Evolutionary conservation across 23 tunicate genomes (phyloP), one percentile per base, ranked within the genome.

Genomic region (Clavelina lepadiformis): DNA sequence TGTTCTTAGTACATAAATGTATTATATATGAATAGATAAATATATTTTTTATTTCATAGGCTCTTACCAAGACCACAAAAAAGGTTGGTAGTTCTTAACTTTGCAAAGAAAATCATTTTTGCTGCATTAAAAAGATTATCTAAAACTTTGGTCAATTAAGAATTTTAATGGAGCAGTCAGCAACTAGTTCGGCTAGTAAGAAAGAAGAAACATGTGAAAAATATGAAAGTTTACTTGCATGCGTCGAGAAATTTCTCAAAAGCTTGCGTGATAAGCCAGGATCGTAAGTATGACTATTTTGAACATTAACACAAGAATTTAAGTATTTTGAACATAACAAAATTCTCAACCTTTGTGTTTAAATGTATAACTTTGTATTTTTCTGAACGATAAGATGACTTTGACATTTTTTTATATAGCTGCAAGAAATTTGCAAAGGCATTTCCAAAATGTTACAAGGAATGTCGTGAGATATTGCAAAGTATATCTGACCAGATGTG

Each of bases 181-280:
- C n/a, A n/a, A n/a, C n/a, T n/a, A n/a, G n/a, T n/a, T n/a, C n/a
- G n/a, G n/a, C n/a, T n/a, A n/a, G n/a, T n/a, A n/a, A n/a, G n/a
- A n/a, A n/a, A 34, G 56, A 33, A 35, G 68, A 75, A 8, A 62
- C 52, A 22, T 68, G 77, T 31, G 34, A 33, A n/a, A 58, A 37
- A 58, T 79, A 67, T 59, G 59, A 69, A 59, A 52, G 58, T 69
- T 35, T 79, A 5, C 19, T 29, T 5, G 33, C 19, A 34, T 84
- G 93, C 52, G 15, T 69, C 19, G 51, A 45, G 5, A 57, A 58
- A 8, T 75, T 68, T 44, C 64, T 75, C 15, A n/a, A 63, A 53
- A 47, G 61, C 21, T 31, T 76, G 18, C 63, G 81, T n/a, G 82
- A 69, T 33, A 75, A 84, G 41, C 83, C 77, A 26, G 82, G 83